Evolutionary conservation across 2,113 vertebrate genomes (phyloP).

Genomic region (Istiophorus platypterus): DNA sequence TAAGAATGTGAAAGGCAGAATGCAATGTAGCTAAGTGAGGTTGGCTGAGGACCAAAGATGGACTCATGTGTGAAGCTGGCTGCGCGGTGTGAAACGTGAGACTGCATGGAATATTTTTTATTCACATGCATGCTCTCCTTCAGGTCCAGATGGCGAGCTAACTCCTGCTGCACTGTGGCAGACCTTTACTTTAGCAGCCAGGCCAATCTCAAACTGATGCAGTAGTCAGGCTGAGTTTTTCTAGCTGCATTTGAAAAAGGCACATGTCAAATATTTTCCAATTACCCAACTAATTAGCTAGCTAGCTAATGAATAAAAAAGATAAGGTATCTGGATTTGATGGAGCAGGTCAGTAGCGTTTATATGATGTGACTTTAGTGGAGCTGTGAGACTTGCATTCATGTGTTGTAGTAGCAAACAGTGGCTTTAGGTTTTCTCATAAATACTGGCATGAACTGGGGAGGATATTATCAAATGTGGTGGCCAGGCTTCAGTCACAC

Average conservation of each 20-base stretch:
- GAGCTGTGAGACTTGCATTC: not conserved
- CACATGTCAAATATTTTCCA: not conserved
- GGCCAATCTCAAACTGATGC: not conserved
- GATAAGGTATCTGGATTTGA: not conserved
- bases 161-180: not conserved
- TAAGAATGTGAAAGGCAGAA: not conserved
- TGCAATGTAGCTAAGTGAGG: not conserved
- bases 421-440: not conserved
- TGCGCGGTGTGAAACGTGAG: slow-evolving; percentile 3
- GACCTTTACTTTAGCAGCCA: not conserved
- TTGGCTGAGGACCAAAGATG: not conserved
- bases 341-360: not conserved
- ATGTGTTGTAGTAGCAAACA: not conserved
- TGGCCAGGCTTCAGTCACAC: not conserved
- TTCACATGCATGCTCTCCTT: not conserved
- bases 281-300: not conserved
- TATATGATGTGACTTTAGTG: not conserved
- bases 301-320: not conserved
- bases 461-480: not conserved
- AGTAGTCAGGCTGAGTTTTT: not conserved
- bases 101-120: not conserved
- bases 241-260: not conserved
- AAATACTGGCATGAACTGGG: not conserved
- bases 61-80: not conserved
- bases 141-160: slow-evolving; percentile 6